Evolutionary conservation across 2,888 invertebrate genomes (phyloP), one percentile per base, ranked within the genome.

Genomic region (Rhingia campestris): DNA sequence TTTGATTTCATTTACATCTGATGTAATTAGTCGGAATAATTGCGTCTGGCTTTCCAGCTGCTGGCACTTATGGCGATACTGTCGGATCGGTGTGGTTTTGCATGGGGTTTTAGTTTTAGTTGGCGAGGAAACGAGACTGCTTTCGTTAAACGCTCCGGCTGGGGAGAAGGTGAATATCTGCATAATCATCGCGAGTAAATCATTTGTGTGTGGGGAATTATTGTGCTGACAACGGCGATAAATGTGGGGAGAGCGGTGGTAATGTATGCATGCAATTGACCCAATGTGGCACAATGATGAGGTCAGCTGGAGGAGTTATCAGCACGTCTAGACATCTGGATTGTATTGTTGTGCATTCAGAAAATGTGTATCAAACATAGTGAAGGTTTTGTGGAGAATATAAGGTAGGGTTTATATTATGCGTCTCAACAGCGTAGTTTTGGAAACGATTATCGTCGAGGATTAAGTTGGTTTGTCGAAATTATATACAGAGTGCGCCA

Each of bases 1-100:
- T 77, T 82, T 84, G 84, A 80, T 84, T 84, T 80, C 84, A 80
- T 75, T 74, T 75, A 61, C 80, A 80, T 84, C 84, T 84, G 84
- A 84, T 80, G 84, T 80, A 84, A 84, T 84, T 84, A 80, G 66
- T 63, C 70, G 80, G 49, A 61, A 75, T 84, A 84, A 80, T 84
- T 84, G 84, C 84, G 84, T 84, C 84, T 80, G 70, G 80, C 37
- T 69, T 66, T 53, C 41, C 51, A 77, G 82, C 82, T 77, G 75
- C 69, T 73, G 53, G 39, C 30, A 49, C 32, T 39, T 45, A 58
- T 39, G 67, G 41, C 22, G n/a, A 63, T 41, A 47, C 53, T 10
- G 9, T 3, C 14, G 32, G 2, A 14, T 0, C 4, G 54, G 9
- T 41, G 69, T 49, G 53, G 67, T 37, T 73, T 51, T 56, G 39